Base-by-base conservation (phyloP, 1,140 invertebrate genomes). In the Archivesica marissinica region DNA sequence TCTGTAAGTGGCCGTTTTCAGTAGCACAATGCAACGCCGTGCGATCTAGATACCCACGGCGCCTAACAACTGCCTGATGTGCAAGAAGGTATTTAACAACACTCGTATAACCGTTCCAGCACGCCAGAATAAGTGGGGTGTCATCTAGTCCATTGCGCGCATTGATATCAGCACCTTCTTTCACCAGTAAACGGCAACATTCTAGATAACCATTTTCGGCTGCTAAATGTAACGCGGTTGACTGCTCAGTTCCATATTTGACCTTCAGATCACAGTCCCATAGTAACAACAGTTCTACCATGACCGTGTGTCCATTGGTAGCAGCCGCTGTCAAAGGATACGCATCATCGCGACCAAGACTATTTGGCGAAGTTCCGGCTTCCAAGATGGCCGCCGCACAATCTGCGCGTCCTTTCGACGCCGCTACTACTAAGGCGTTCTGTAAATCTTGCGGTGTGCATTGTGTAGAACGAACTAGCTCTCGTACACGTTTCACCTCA, bases 291-390 rank as follows among this genome's bases (percentile, higher is more conserved):
- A 98, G 97, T 87, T 96, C 94, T 2, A 98, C 97, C 88, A 97
- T 97, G 23, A 97, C 96, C 52, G 96, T 95, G 93, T 98, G 97
- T 0, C 97, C 97, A 91, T 96, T 96, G 23, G 96, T 97, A 2
- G 97, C 96, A 13, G 97, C 96, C 87, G 98, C 95, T 90, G 98
- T 97, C 59, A 98, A 95, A 4, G 97, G 97, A 23, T 97, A 98
- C 38, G 97, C 97, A 17, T 86, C 87, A 13, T 91, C 89, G 23
- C 61, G 52, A 59, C 89, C 89, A 13, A 78, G 76, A 11, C 88
- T 86, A 47, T 91, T 85, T 28, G 87, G 78, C 25, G 89, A 87
- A 33, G 89, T 68, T 17, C 88, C 87, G 28, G 87, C 83, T 59
- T 88, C 88, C 13, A 90, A 66, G 28, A 91, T 84, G 4, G 86